Evolutionary conservation across 1,140 invertebrate genomes (phyloP).

Genomic region (Drosophila bocqueti): DNA sequence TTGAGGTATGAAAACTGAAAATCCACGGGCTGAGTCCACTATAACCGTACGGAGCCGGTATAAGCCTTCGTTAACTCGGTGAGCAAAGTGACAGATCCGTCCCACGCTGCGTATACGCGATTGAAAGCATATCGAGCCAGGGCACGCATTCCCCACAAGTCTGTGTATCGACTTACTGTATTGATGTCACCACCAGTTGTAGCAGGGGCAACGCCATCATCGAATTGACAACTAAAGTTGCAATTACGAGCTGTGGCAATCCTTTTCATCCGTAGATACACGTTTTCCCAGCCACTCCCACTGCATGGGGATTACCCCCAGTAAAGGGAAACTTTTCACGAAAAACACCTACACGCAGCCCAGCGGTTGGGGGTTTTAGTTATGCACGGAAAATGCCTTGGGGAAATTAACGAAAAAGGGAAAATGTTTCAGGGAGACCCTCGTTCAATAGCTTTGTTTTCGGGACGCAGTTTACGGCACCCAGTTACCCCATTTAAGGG

Average conservation of each 20-base stretch:
- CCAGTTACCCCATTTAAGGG: constrained; percentile 34
- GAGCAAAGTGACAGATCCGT: constrained; percentile 20
- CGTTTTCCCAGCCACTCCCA: not conserved
- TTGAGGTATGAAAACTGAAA: constrained; percentile 46
- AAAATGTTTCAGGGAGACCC: constrained; percentile 56
- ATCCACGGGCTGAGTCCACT: constrained; percentile 45
- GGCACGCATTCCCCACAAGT: constrained; percentile 10
- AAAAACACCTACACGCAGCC: constrained; percentile 51
- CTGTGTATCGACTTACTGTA: constrained; percentile 27
- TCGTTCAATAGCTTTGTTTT: constrained; percentile 56
- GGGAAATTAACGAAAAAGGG: constrained; percentile 74
- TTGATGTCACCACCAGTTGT: constrained; percentile 31
- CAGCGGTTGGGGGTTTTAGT: constrained; percentile 55
- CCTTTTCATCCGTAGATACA: constrained; percentile 5
- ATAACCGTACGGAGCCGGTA: constrained; percentile 16
- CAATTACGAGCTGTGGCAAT: constrained; percentile 36
- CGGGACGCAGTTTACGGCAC: constrained; percentile 33
- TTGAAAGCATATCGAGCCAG: constrained; percentile 1
- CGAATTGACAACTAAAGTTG: constrained; percentile 45
- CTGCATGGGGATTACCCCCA: constrained; percentile 20
- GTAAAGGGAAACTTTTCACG: constrained; percentile 27
- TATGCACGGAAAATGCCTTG: constrained; percentile 69
- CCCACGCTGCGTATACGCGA: constrained; percentile 57
- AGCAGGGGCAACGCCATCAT: not conserved
- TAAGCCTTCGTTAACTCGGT: constrained; percentile 19